These are phyloP conservation scores for Vimba vimba DNA, from an alignment of 2,113 vertebrate species.

Conservation along the genomic window DNA sequence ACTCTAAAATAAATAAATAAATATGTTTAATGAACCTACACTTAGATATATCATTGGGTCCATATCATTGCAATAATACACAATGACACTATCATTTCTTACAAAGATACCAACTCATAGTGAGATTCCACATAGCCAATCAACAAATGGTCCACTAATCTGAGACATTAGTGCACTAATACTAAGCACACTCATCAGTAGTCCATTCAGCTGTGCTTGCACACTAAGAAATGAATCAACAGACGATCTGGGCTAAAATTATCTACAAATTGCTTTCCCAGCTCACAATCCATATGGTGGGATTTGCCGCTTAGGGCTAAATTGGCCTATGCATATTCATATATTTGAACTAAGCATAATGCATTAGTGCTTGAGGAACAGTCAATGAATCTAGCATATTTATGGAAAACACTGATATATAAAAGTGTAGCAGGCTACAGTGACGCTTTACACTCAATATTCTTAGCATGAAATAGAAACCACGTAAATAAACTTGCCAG, in stretches of 20 bases:
- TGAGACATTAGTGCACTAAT: not conserved
- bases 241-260: not conserved
- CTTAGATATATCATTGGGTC: not conserved
- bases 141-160: not conserved
- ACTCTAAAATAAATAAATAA: not conserved
- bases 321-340: conserved; percentile 43
- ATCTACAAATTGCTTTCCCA: not conserved
- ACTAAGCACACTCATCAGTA: not conserved
- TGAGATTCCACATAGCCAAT: not conserved
- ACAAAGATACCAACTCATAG: not conserved
- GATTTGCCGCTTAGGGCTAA: conserved; percentile 33
- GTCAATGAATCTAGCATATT: conserved; percentile 9
- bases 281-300: conserved; percentile 26
- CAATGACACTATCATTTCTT: not conserved
- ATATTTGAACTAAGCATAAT: conserved; percentile 2
- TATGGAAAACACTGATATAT: not conserved
- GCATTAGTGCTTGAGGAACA: not conserved
- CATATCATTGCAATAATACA: not conserved
- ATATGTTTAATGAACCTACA: not conserved
- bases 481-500: not conserved
- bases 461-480: not conserved
- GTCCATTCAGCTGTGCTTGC: not conserved
- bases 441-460: conserved; percentile 1
- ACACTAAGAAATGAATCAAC: not conserved
- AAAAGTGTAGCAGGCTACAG: not conserved